A percentile compares a stretch with the other conserved stretches of the same genome.
Conservation (phyloP, 2,888 invertebrate genomes). For the Phytoseiulus persimilis region DNA sequence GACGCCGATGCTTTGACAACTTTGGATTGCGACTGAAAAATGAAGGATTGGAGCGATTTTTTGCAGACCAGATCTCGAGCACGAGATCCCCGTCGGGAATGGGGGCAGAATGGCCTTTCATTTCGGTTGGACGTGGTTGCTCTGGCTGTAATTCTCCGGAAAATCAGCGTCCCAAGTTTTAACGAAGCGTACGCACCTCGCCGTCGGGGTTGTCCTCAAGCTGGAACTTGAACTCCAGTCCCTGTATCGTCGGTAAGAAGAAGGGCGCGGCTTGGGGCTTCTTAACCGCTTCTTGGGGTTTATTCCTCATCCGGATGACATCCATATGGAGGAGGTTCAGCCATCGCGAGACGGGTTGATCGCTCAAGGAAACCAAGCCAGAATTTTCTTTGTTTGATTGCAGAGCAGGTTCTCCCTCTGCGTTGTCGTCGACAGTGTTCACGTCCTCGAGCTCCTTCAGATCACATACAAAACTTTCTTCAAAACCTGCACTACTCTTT, state of each 20-base stretch:
- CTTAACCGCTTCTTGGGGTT: slow-evolving; percentile 73
- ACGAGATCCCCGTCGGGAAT: too few species aligned
- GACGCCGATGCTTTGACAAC: not conserved
- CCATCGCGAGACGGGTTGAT: slow-evolving; percentile 78
- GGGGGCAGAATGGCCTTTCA: too few species aligned
- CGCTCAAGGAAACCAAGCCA: slow-evolving; percentile 65
- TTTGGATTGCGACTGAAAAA: not conserved
- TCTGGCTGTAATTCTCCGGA: slow-evolving; percentile 7
- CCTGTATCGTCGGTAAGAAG: slow-evolving; percentile 81
- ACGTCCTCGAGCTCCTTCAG: not conserved
- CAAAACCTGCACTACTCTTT: too few species aligned
- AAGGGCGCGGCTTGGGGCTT: slow-evolving; percentile 83
- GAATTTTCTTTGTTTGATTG: slow-evolving; percentile 47
- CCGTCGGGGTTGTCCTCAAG: slow-evolving; percentile 48
- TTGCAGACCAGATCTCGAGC: too few species aligned
- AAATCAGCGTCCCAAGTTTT: not conserved
- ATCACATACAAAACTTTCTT: too few species aligned
- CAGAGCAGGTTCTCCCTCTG: not conserved
- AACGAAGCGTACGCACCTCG: not conserved
- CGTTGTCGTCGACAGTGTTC: not conserved
- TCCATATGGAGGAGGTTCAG: slow-evolving; percentile 78
- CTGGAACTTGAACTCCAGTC: slow-evolving; percentile 73
- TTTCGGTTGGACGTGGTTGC: too few species aligned
- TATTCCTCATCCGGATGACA: slow-evolving; percentile 63
- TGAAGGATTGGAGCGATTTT: too few species aligned